Evolutionary conservation across 1,140 invertebrate genomes (phyloP).

Genomic region (Calephelis virginiensis): DNA sequence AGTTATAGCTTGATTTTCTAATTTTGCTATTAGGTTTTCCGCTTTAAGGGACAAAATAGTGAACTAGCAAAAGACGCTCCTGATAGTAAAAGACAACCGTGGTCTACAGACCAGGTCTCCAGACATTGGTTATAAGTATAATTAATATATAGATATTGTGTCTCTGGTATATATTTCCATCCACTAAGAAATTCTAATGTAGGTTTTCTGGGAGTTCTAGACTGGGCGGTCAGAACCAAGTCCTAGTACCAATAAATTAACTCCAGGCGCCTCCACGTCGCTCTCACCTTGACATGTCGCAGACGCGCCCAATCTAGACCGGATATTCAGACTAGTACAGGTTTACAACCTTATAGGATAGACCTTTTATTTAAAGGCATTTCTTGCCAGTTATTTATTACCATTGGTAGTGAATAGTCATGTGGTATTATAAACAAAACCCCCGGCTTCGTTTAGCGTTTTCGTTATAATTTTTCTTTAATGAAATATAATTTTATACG

Average conservation of each 20-base stretch:
- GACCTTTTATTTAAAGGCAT: slow-evolving; percentile 5
- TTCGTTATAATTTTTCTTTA: no score
- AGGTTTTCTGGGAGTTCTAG: slow-evolving; percentile 20
- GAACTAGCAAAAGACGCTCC: no score
- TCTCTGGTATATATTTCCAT: no score
- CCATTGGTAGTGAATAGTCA: background rate
- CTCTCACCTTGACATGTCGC: slow-evolving; percentile 63
- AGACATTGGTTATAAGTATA: no score
- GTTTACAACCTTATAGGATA: slow-evolving; percentile 33
- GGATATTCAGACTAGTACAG: slow-evolving; percentile 42
- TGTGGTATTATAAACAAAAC: background rate
- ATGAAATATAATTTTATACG: no score
- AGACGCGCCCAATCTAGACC: slow-evolving; percentile 42
- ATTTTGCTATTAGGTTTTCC: no score
- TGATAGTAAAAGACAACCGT: no score
- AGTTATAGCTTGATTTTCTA: no score
- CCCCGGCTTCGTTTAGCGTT: no score
- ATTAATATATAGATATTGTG: no score
- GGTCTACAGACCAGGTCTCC: no score
- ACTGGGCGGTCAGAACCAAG: slow-evolving; percentile 44
- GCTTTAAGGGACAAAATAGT: no score
- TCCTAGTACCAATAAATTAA: slow-evolving; percentile 63
- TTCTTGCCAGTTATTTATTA: background rate
- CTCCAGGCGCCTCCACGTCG: slow-evolving; percentile 49
- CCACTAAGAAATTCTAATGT: background rate